Evolutionary conservation across 2,797 vertebrate species (phyloP).

Genomic region (Melanotaenia nigrans): DNA sequence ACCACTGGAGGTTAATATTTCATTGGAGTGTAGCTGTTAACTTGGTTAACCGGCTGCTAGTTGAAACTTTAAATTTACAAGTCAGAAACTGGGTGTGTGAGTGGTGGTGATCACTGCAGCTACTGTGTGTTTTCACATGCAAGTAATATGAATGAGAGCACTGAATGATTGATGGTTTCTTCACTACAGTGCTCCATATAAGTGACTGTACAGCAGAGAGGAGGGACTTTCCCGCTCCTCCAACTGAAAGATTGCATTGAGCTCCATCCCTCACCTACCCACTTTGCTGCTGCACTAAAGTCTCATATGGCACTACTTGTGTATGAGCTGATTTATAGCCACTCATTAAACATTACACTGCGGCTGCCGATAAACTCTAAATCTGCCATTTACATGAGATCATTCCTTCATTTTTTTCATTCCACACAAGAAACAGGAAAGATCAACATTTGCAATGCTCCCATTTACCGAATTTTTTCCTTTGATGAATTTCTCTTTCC

Average conservation of each 20-base stretch:
- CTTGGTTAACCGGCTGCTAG: too few relatives aligned
- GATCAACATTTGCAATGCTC: neutral
- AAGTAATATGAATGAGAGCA: neutral
- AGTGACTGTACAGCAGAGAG: neutral
- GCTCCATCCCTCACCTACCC: slow-evolving; percentile 23
- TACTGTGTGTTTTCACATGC: neutral
- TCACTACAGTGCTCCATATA: slow-evolving; percentile 1
- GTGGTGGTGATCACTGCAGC: neutral
- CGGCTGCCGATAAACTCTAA: slow-evolving; percentile 61
- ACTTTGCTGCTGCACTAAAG: slow-evolving; percentile 7
- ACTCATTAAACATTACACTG: slow-evolving; percentile 72
- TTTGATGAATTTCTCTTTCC: neutral
- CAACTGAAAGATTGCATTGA: slow-evolving; percentile 36
- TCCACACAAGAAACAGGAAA: neutral
- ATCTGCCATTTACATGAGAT: slow-evolving; percentile 56
- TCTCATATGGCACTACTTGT: slow-evolving; percentile 12
- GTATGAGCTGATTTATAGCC: slow-evolving; percentile 65
- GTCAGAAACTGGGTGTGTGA: neutral
- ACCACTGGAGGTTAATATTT: too few relatives aligned
- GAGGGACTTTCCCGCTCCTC: neutral
- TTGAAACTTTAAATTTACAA: neutral
- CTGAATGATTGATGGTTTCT: slow-evolving; percentile 17
- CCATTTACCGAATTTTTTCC: slow-evolving; percentile 7
- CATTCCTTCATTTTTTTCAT: slow-evolving; percentile 29
- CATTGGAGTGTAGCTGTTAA: too few relatives aligned